These are phyloP conservation scores for Darevskia nairensis DNA, from an alignment of 2,797 vertebrate genomes.

Conservation along the genomic window DNA sequence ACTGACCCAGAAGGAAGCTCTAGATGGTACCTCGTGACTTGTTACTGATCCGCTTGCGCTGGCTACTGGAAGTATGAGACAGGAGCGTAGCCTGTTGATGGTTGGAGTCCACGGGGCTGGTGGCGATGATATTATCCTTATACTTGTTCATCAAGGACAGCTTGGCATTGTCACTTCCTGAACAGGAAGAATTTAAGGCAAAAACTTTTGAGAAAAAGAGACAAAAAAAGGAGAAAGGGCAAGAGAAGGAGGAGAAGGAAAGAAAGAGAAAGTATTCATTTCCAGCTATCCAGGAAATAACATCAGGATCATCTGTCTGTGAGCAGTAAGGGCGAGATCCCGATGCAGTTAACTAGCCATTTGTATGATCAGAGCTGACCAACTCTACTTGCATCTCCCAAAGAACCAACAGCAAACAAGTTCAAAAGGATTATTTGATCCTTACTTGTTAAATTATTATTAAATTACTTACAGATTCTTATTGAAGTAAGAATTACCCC, in stretches of 20 bases:
- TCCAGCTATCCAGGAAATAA: neutral
- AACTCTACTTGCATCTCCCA: neutral
- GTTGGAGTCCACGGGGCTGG: constrained; percentile 94
- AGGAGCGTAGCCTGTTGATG: constrained; percentile 96
- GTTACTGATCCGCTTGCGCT: constrained; percentile 95
- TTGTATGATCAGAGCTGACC: neutral
- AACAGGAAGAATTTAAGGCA: constrained; percentile 63
- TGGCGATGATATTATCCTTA: constrained; percentile 99
- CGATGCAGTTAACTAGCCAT: neutral
- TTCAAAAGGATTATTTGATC: neutral
- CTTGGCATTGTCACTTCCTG: constrained; percentile 95
- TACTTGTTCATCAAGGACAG: constrained; percentile 99
- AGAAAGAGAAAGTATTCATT: constrained; percentile 24
- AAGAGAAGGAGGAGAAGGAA: constrained; percentile 17
- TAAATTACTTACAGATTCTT: too few species aligned
- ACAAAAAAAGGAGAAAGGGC: constrained; percentile 19
- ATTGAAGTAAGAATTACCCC: neutral
- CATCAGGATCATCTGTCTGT: neutral
- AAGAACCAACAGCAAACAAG: neutral
- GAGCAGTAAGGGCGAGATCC: neutral
- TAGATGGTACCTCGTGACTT: constrained; percentile 88
- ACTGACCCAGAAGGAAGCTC: neutral
- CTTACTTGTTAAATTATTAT: too few species aligned
- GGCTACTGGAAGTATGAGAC: constrained; percentile 94
- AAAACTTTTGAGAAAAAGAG: constrained; percentile 55